Percentiles rank a stretch among this genome's conserved stretches.
Evolutionary conservation across 2,888 invertebrate genomes (phyloP).

Genomic region (Ashinkailepas kermadecensis): DNA sequence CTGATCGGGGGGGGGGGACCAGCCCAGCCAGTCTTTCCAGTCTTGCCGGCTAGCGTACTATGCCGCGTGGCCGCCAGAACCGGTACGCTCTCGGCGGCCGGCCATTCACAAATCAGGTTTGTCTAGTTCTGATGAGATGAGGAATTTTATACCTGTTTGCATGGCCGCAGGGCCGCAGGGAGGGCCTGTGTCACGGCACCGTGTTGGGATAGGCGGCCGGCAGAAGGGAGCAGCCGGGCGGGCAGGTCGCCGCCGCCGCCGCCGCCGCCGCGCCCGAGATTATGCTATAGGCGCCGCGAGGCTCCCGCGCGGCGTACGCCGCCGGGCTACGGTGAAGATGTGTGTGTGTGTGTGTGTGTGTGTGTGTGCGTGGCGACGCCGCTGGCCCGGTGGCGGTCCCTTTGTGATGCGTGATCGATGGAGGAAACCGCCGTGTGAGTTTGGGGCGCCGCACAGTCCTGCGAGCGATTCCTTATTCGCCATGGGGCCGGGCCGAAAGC

Average conservation of each 20-base stretch:
- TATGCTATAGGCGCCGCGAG: not conserved
- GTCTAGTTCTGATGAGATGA: constrained; percentile 1
- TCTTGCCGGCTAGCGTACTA: not conserved
- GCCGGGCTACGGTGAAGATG: no score
- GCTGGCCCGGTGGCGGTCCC: not conserved
- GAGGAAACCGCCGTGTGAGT: no score
- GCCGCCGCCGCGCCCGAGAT: not conserved
- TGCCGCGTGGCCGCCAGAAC: not conserved
- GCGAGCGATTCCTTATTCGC: not conserved
- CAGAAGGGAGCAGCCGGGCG: not conserved
- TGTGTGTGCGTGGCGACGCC: not conserved
- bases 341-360: not conserved
- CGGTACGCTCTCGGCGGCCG: not conserved
- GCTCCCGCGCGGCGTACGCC: not conserved
- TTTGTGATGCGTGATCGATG: no score
- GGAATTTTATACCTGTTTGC: constrained; percentile 13
- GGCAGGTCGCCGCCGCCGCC: not conserved
- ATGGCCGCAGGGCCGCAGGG: not conserved
- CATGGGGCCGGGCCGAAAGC: not conserved
- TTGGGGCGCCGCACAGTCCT: no score
- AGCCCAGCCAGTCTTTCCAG: not conserved
- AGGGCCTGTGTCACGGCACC: not conserved
- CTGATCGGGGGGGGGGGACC: not conserved
- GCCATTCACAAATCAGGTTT: constrained; percentile 10
- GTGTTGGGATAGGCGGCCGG: not conserved